These are phyloP conservation scores for Siphlonurus alternatus DNA, from an alignment of 2,888 invertebrate genomes.

Conservation along the genomic window DNA sequence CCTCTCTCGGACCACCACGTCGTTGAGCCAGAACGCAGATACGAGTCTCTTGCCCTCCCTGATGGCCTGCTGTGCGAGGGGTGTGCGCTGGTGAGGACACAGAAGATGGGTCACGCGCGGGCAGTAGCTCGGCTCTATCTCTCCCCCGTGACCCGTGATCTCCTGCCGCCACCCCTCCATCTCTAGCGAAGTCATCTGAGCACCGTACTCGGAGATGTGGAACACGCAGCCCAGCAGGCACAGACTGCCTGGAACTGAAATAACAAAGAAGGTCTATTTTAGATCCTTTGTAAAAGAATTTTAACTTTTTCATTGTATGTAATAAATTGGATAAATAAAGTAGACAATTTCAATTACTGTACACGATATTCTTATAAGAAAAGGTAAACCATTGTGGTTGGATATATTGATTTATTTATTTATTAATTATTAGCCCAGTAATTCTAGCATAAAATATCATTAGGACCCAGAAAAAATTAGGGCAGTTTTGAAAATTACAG, in stretches of 20 bases:
- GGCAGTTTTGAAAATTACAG: too few species aligned
- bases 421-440: too few species aligned
- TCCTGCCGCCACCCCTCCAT: constrained; percentile 46
- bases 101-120: constrained; percentile 81
- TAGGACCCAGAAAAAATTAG: too few species aligned
- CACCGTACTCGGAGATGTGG: constrained; percentile 65
- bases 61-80: constrained; percentile 66
- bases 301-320: too few species aligned
- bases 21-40: constrained; percentile 80
- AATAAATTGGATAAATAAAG: too few species aligned
- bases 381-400: too few species aligned
- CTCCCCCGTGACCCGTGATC: constrained; percentile 68
- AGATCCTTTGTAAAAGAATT: background rate
- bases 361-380: too few species aligned
- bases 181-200: constrained; percentile 10
- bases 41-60: constrained; percentile 54
- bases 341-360: too few species aligned
- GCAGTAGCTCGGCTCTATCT: constrained; percentile 71
- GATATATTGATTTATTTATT: too few species aligned
- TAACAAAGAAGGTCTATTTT: constrained; percentile 1
- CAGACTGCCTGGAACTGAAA: constrained; percentile 58
- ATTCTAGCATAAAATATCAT: too few species aligned
- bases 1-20: constrained; percentile 69
- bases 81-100: constrained; percentile 78
- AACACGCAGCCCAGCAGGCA: constrained; percentile 90